Evolutionary conservation across 2,797 vertebrate genomes (phyloP), one percentile per base, ranked within the genome.

Genomic region (Sarcoramphus papa): DNA sequence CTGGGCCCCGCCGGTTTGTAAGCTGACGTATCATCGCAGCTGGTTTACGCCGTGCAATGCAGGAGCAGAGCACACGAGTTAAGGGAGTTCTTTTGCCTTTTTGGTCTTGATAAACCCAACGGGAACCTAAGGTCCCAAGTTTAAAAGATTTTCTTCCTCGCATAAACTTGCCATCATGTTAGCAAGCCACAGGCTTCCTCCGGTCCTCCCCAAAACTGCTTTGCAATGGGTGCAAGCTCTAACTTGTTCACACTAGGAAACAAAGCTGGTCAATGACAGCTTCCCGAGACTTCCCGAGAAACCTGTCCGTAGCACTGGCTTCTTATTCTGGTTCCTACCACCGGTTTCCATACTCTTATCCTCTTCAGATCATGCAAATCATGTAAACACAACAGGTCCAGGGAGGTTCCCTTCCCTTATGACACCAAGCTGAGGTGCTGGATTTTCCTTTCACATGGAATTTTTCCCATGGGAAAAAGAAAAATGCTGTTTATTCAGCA

Each of bases 41-140:
- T 17, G 9, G 5, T 43, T 43, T 8, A 6, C 0, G 2, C 15
- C 5, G 6, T 2, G 48, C 30, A 2, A 7, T 0, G 33, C n/a
- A 0, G 2, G 31, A 35, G 53, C 37, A 2, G 30, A n/a, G 57
- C 5, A 0, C 1, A 14, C 2, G 35, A 5, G 16, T 0, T 4
- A 6, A 2, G 14, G 15, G 12, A n/a, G 37, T 9, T 20, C 5
- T 27, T 57, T 4, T 2, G 0, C 13, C 10, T 6, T 14, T 35
- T 4, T 1, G 8, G 1, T 14, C n/a, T 14, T 4, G 18, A 51
- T 12, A 23, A 37, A 23, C 5, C 7, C 81, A 4, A 24, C 2
- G 6, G 31, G 47, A 47, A 22, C 10, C 15, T 3, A 9, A 48
- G 2, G 19, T 10, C 33, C 22, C 53, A 0, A 6, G 7, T 22